Conservation (phyloP, 2,797 vertebrate species). For the Karalla daura region DNA sequence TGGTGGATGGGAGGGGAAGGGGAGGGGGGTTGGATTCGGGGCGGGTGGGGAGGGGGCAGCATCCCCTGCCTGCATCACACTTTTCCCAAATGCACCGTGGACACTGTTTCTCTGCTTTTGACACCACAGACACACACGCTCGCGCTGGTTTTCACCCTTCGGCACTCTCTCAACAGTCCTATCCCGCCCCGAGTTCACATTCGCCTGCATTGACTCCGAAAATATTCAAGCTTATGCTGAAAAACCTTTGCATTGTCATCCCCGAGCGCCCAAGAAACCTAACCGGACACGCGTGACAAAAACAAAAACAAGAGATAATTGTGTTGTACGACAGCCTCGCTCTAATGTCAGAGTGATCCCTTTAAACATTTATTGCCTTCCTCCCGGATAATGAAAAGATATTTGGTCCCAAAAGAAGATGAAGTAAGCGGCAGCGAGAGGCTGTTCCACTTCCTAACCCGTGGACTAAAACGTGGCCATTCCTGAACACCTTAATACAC, state of each 20-base stretch:
- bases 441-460: constrained; percentile 13
- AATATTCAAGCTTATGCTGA: constrained; percentile 43
- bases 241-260: constrained; percentile 41
- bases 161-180: constrained; percentile 14
- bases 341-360: constrained; percentile 46
- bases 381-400: constrained; percentile 27
- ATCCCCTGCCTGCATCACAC: constrained; percentile 53
- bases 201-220: constrained; percentile 18
- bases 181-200: constrained; percentile 13
- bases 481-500: constrained; percentile 35
- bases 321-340: not conserved
- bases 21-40: too few relatives aligned
- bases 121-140: constrained; percentile 27
- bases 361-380: constrained; percentile 32
- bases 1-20: too few relatives aligned
- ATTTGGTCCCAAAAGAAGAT: constrained; percentile 12
- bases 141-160: constrained; percentile 30
- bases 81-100: constrained; percentile 55
- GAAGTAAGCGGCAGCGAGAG: constrained; percentile 5
- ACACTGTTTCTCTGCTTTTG: constrained; percentile 54
- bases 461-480: constrained; percentile 30
- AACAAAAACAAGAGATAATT: constrained; percentile 32
- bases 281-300: not conserved
- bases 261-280: constrained; percentile 14
- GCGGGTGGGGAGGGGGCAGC: constrained; percentile 8